Conservation (phyloP, 1,140 invertebrate genomes). For the Homarus americanus region DNA sequence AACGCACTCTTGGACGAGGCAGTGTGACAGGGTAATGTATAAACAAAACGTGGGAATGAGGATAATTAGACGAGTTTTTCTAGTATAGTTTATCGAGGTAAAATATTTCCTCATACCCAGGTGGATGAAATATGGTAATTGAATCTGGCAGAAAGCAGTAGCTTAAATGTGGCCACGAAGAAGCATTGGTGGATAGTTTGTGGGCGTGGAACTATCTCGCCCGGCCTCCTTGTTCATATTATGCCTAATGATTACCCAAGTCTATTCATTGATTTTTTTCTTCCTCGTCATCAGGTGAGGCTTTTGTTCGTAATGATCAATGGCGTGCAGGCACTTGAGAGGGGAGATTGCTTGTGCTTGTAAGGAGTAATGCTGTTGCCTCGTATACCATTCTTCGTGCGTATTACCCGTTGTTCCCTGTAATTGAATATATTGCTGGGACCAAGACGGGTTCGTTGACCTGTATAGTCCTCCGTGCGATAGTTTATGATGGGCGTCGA, state of each 20-base stretch:
- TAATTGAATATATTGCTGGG: background rate
- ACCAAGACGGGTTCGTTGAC: background rate
- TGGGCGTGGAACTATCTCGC: too few relatives aligned
- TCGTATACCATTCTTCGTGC: background rate
- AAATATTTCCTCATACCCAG: too few relatives aligned
- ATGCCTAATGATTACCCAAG: background rate
- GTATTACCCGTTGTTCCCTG: background rate
- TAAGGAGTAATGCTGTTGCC: background rate
- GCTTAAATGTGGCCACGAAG: background rate
- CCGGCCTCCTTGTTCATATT: too few relatives aligned
- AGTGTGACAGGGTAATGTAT: background rate
- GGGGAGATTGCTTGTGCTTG: background rate
- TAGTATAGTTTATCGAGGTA: background rate
- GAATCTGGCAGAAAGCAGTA: background rate
- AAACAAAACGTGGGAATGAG: background rate
- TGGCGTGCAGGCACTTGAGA: background rate
- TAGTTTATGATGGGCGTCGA: slow-evolving; percentile 25
- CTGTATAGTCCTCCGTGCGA: background rate
- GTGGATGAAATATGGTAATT: background rate
- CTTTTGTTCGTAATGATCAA: background rate
- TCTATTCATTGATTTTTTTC: background rate
- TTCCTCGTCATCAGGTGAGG: background rate
- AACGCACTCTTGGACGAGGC: too few relatives aligned
- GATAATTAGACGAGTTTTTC: background rate
- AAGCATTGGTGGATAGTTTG: too few relatives aligned